Evolutionary conservation across 2,888 invertebrate genomes (phyloP).

Genomic region (Exephanes ischioxanthus): DNA sequence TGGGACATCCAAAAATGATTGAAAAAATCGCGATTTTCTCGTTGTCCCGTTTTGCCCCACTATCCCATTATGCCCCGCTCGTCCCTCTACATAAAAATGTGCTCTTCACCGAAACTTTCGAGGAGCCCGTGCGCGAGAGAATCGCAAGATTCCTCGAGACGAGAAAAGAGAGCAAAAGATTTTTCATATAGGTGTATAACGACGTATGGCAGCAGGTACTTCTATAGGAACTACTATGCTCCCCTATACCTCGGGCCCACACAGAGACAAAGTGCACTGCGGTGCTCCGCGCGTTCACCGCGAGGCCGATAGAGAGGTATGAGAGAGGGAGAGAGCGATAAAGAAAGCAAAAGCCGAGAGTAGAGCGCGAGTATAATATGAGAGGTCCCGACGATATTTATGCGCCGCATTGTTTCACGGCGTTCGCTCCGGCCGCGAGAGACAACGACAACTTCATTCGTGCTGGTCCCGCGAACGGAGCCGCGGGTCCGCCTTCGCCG

Average conservation of each 20-base stretch:
- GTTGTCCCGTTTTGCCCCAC: no score
- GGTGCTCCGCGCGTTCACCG: neutral
- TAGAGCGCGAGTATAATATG: constrained; percentile 77
- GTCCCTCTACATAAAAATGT: no score
- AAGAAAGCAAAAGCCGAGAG: constrained; percentile 48
- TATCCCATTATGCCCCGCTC: no score
- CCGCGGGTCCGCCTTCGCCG: constrained; percentile 48
- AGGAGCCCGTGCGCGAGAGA: neutral
- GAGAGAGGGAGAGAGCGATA: constrained; percentile 47
- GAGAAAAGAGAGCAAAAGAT: constrained; percentile 21
- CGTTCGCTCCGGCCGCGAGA: constrained; percentile 75
- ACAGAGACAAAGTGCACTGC: constrained; percentile 68
- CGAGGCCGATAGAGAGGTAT: constrained; percentile 15
- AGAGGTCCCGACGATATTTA: constrained; percentile 83
- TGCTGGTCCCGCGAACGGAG: constrained; percentile 68
- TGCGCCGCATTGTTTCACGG: constrained; percentile 83
- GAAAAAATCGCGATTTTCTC: no score
- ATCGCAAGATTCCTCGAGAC: neutral
- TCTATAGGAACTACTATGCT: constrained; percentile 19
- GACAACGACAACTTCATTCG: constrained; percentile 84
- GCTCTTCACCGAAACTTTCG: neutral
- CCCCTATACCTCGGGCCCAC: constrained; percentile 65
- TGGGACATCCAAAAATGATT: no score
- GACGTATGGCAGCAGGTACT: constrained; percentile 39
- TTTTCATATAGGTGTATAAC: constrained; percentile 35